A percentile compares a stretch with the other conserved stretches of the same genome.
These are phyloP conservation scores for Catonia carolina DNA, from an alignment of 2,888 invertebrate genomes.

Conservation along the genomic window DNA sequence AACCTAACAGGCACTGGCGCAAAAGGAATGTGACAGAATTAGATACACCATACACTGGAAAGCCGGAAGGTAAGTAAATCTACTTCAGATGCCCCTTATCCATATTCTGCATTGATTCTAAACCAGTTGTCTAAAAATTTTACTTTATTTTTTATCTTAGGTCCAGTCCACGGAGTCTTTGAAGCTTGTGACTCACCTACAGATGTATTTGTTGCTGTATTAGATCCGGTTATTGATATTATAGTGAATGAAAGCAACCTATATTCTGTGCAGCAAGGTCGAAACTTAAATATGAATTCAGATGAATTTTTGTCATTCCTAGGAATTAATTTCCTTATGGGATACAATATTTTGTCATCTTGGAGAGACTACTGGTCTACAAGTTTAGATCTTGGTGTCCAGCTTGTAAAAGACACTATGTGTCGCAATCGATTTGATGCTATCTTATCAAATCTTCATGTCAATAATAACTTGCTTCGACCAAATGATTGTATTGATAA, in stretches of 20 bases:
- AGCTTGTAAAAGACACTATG: neutral
- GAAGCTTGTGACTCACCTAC: neutral
- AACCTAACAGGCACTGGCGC: neutral
- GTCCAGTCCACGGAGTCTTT: neutral
- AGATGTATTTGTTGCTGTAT: neutral
- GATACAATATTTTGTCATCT: neutral
- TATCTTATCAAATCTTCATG: neutral
- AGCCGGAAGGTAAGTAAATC: neutral
- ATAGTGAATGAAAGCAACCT: neutral
- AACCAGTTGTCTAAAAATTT: no score
- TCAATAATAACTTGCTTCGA: neutral
- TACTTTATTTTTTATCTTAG: neutral
- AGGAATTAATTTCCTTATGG: neutral
- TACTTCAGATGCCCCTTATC: no score
- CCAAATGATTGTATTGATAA: neutral
- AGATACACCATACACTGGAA: neutral
- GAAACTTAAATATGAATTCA: neutral
- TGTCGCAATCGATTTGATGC: neutral
- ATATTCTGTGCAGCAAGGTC: neutral
- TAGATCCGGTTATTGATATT: neutral
- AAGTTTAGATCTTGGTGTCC: neutral
- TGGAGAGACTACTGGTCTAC: slow-evolving; percentile 1
- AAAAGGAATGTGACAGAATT: no score
- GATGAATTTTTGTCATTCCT: slow-evolving; percentile 6
- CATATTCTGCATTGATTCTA: no score